phyloP scores from a whole-genome alignment of 2,797 vertebrate genomes.

The Naso thynnoides region DNA sequence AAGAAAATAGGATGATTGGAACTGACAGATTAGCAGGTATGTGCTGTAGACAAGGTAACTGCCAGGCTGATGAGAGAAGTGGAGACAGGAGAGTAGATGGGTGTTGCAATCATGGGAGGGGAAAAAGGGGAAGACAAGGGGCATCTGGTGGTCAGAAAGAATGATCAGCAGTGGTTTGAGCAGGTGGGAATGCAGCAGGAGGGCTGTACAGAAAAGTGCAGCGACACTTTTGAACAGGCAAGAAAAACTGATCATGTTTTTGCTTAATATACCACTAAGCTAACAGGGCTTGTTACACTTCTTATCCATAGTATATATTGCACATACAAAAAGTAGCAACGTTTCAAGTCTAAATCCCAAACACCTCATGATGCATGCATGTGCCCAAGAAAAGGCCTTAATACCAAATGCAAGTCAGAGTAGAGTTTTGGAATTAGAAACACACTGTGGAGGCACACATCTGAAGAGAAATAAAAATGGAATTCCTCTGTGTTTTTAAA shows the following conservation, averaged over 20 bases:
- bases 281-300: constrained; percentile 39
- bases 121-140: background rate
- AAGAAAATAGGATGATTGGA: no score
- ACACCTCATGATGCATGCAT: constrained; percentile 65
- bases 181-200: background rate
- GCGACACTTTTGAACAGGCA: constrained; percentile 1
- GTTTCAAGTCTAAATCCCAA: constrained; percentile 72
- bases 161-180: background rate
- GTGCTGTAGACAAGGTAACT: no score
- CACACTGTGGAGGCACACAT: constrained; percentile 58
- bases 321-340: constrained; percentile 62
- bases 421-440: constrained; percentile 50
- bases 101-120: background rate
- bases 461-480: constrained; percentile 26
- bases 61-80: background rate
- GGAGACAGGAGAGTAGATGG: background rate
- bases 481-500: constrained; percentile 44
- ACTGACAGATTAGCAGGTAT: no score
- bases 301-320: constrained; percentile 68
- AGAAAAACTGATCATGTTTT: constrained; percentile 20
- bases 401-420: constrained; percentile 59
- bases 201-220: no score
- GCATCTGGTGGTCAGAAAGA: background rate
- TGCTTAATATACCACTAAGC: constrained; percentile 34
- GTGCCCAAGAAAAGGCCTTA: constrained; percentile 60